Base-by-base conservation (phyloP, 1,140 invertebrate genomes). In the Heliothis subflexa region DNA sequence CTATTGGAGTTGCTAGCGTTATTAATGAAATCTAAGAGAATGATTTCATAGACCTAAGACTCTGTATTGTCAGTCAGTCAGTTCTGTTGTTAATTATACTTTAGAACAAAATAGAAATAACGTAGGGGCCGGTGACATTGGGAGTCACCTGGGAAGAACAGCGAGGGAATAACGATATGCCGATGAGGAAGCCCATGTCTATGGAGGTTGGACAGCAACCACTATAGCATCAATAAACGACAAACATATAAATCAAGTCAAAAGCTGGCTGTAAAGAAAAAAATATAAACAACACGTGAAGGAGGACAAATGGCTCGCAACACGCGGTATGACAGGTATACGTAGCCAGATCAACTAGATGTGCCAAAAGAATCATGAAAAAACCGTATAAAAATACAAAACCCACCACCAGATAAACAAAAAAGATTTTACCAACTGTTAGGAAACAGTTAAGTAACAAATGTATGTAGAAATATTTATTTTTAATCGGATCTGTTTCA, bases 11-110 rank as follows among this genome's bases (percentile, higher is more conserved):
- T 9, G 47, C 66, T 70, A 70, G 66, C 66, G 66, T 5, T 52
- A 28, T 70, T 70, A 70, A 70, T 66, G 62, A 28, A 50, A 50
- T 52, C 66, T 70, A 70, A 5, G 4, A 52, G 25, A 70, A 28
- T 66, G 40, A 47, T 50, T 52, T 70, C 47, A 70, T 52, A 70
- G 25, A 52, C 18, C 14, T 40, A 40, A 40, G 40, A 25, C 21
- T 70, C 50, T 50, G 25, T 52, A 68, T 66, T 68, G 66, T 70
- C 13, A 70, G 47, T 70, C 66, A 52, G 66, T 70, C 66, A 52
- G 66, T 70, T 70, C 7, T 66, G 62, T 21, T 47, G 16, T 70
- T n/a, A 14, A n/a, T 45, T 62, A n/a, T 14, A 9, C 7, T 28
- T 52, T 1, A 45, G 25, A 25, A 64, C 1, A 13, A 49, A 25